These are phyloP conservation scores for Pseudomyrmex pallidus DNA, from an alignment of 1,140 invertebrate genomes.

Conservation along the genomic window DNA sequence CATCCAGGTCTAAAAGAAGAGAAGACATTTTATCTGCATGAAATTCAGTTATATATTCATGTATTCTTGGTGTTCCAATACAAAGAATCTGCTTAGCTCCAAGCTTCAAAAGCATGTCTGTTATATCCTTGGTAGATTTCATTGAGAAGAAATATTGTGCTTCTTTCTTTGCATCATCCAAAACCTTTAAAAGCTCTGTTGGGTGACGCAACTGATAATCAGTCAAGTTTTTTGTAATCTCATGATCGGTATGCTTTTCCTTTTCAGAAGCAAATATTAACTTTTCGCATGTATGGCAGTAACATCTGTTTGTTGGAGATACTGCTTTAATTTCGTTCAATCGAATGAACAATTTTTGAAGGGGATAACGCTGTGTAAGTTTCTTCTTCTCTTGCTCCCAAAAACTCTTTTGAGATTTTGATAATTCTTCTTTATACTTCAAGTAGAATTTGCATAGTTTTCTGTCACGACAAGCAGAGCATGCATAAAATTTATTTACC, in stretches of 20 bases:
- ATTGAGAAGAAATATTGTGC: slow-evolving; percentile 91
- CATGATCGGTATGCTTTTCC: slow-evolving; percentile 84
- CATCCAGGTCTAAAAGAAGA: slow-evolving; percentile 92
- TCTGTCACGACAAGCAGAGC: slow-evolving; percentile 91
- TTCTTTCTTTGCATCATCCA: slow-evolving; percentile 89
- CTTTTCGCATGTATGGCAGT: slow-evolving; percentile 88
- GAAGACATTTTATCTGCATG: slow-evolving; percentile 85
- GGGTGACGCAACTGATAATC: slow-evolving; percentile 86
- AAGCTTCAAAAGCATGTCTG: slow-evolving; percentile 85
- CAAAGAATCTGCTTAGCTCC: slow-evolving; percentile 89
- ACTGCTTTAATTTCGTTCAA: slow-evolving; percentile 80
- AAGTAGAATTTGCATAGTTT: slow-evolving; percentile 90
- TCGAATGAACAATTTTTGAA: slow-evolving; percentile 85
- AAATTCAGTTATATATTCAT: slow-evolving; percentile 88
- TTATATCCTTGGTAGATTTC: slow-evolving; percentile 86
- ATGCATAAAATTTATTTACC: slow-evolving; percentile 89
- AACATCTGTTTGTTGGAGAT: slow-evolving; percentile 81
- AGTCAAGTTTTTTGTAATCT: slow-evolving; percentile 82
- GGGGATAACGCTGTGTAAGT: slow-evolving; percentile 83
- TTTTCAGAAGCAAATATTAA: slow-evolving; percentile 85
- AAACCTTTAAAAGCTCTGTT: slow-evolving; percentile 87
- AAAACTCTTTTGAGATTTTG: slow-evolving; percentile 83
- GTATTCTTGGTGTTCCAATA: slow-evolving; percentile 91
- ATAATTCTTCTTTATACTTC: slow-evolving; percentile 85
- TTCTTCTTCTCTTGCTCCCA: slow-evolving; percentile 85